Evolutionary conservation across 2,113 vertebrate species (phyloP).

Genomic region (Notechis scutatus): DNA sequence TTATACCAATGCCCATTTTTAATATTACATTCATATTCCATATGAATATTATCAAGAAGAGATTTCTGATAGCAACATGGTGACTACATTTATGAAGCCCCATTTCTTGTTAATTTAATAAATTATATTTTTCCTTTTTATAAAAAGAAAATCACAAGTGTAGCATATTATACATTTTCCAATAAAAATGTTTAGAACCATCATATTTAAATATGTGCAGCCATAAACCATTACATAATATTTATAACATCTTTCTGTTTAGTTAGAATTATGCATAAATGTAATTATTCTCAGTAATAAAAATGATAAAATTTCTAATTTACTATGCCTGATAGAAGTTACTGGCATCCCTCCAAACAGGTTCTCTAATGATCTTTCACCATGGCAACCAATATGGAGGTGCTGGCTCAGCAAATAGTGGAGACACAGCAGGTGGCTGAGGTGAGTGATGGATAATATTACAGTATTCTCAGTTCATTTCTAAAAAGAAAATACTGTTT

Average conservation of each 20-base stretch:
- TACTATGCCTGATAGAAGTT: conserved; percentile 69
- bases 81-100: background rate
- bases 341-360: conserved; percentile 79
- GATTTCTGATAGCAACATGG: background rate
- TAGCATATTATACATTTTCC: background rate
- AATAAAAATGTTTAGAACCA: background rate
- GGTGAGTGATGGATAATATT: conserved; percentile 77
- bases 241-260: background rate
- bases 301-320: conserved; percentile 41
- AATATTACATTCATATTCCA: background rate
- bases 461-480: conserved; percentile 49
- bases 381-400: conserved; percentile 85
- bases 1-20: too few species aligned
- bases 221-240: background rate
- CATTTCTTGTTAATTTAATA: background rate
- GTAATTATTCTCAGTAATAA: conserved; percentile 49
- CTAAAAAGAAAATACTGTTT: conserved; percentile 50
- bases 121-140: background rate
- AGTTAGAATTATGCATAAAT: conserved; percentile 9
- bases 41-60: background rate
- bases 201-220: background rate
- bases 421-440: conserved; percentile 85
- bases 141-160: background rate
- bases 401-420: conserved; percentile 88
- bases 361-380: conserved; percentile 86